Conservation (phyloP, 2,113 vertebrate genomes). For the Platichthys flesus region DNA sequence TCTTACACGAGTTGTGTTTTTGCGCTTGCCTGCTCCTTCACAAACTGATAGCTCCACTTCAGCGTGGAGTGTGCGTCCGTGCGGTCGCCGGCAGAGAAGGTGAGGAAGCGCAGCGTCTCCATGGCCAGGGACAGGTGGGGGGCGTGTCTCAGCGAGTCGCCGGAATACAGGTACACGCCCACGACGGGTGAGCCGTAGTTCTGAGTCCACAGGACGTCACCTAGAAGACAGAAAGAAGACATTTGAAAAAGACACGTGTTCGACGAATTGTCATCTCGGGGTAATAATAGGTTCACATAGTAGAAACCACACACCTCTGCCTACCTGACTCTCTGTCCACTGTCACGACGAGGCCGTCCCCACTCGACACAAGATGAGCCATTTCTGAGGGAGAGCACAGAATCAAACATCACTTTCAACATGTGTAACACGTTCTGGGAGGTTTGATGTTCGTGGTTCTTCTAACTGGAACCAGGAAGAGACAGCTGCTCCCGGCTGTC, state of each 20-base stretch:
- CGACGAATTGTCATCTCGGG: not conserved
- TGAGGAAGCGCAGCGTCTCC: conserved; percentile 94
- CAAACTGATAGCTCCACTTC: conserved; percentile 86
- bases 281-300: not conserved
- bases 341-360: conserved; percentile 92
- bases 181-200: conserved; percentile 92
- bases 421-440: too few species aligned
- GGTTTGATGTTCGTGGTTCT: not conserved
- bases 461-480: too few species aligned
- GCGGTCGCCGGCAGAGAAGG: conserved; percentile 83
- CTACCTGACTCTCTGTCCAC: conserved; percentile 88
- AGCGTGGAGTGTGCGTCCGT: conserved; percentile 82
- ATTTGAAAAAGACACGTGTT: not conserved
- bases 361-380: conserved; percentile 92
- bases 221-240: conserved; percentile 40
- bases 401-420: not conserved
- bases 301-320: conserved; percentile 44
- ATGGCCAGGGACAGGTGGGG: conserved; percentile 92
- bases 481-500: too few species aligned
- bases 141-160: conserved; percentile 88
- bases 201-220: conserved; percentile 92
- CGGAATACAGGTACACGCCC: conserved; percentile 91
- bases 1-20: conserved; percentile 92
- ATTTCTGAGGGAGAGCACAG: conserved; percentile 81
- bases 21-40: conserved; percentile 84